Evolutionary conservation across 2,797 vertebrate genomes (phyloP), one percentile per base, ranked within the genome.

Genomic region (Leucoraja ocellata): DNA sequence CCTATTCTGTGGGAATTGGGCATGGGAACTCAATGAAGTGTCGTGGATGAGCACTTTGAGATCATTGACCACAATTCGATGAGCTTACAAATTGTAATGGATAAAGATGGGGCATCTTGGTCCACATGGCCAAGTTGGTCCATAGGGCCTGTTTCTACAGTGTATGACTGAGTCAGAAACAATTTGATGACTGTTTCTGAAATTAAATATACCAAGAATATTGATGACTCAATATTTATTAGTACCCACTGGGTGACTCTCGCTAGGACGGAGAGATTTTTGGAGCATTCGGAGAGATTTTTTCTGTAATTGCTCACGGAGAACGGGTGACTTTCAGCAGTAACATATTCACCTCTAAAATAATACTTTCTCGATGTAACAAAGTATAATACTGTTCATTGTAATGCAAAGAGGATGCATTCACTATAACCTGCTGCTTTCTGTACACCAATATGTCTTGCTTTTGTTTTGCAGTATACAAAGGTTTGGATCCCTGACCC

Each of bases 401-500:
- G 28, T 68, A 16, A 18, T 88, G 84, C n/a, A 28, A 10, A n/a
- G 23, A 16, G 14, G 32, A 25, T 61, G 25, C 18, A 68, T 32
- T 10, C 84, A 18, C n/a, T 88, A n/a, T 88, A 88, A 36, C 6
- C 32, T 68, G 61, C 36, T 88, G n/a, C 16, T 32, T 88, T 68
- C n/a, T 88, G 28, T 88, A 25, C 63, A 88, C 84, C 68, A 68
- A 88, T 68, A 63, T 36, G 63, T 16, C 23, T 21, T 36, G 32
- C 32, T 16, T 74, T 93, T 46, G 23, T 54, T 93, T 95, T 94
- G 1, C 95, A 99, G 98, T 97, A 95, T 94, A 98, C 98, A 0
- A 96, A 96, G 95, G 98, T 99, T 94, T 99, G 98, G 98, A 98
- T 99, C 95, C 97, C 98, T 14, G 98, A 99, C 95, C 95, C 97